These are phyloP conservation scores for Plestiodon gilberti DNA, from an alignment of 2,113 vertebrate genomes.

Conservation along the genomic window DNA sequence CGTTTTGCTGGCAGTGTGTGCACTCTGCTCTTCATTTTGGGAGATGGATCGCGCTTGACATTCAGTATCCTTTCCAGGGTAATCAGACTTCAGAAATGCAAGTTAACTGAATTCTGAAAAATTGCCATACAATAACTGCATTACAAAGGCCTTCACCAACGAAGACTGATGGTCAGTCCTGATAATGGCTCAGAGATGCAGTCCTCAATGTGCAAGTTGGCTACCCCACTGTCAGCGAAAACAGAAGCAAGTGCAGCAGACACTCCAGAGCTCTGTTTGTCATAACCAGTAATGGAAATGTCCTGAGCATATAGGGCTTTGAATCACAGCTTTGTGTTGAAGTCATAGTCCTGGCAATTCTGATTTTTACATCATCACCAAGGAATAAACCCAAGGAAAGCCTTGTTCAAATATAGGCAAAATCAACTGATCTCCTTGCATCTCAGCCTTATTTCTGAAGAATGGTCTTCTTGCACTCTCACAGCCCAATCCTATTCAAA, in stretches of 20 bases:
- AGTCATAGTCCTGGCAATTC: background rate
- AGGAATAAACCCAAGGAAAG: background rate
- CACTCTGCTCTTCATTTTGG: conserved; percentile 28
- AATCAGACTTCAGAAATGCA: conserved; percentile 19
- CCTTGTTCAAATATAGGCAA: background rate
- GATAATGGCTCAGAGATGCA: background rate
- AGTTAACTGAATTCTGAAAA: conserved; percentile 21
- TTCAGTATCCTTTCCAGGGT: conserved; percentile 34
- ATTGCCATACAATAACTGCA: background rate
- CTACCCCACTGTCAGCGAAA: background rate
- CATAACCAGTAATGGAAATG: background rate
- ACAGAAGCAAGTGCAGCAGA: background rate
- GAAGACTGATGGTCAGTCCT: background rate
- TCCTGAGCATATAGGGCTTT: background rate
- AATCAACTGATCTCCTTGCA: background rate
- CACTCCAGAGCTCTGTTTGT: background rate
- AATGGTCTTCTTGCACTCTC: background rate
- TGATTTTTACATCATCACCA: background rate
- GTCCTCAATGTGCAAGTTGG: background rate
- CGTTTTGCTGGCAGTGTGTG: conserved; percentile 22
- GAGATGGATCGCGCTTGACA: conserved; percentile 35
- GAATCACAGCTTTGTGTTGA: background rate
- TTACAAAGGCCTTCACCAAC: background rate
- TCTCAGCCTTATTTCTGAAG: background rate
- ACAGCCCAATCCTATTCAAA: too few relatives aligned